Evolutionary conservation across 2,797 vertebrate species (phyloP).

Genomic region (Lemur catta): DNA sequence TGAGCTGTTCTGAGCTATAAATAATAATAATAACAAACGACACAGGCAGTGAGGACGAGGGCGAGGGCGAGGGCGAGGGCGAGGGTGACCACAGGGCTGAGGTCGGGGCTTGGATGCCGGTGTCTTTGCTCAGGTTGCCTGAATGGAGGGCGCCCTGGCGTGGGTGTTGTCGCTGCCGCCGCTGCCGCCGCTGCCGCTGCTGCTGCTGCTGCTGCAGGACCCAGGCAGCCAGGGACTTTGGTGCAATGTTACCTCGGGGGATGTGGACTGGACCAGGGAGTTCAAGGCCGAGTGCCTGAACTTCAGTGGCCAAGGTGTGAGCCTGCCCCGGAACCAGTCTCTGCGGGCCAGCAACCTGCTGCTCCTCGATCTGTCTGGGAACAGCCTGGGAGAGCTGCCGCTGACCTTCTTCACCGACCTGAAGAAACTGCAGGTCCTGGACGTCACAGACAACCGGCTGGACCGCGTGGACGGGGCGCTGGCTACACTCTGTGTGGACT

Average conservation of each 20-base stretch:
- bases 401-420: not conserved
- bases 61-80: not conserved
- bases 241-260: not conserved
- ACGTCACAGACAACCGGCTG: conserved; percentile 65
- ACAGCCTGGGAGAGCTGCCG: conserved; percentile 59
- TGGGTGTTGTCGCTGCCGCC: not conserved
- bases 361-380: conserved; percentile 67
- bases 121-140: conserved; percentile 39
- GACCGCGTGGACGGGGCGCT: fast-evolving
- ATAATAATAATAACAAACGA: not conserved
- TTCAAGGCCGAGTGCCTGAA: not conserved
- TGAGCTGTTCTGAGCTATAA: not conserved
- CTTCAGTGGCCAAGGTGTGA: conserved; percentile 21
- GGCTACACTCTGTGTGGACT: not conserved
- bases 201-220: not conserved
- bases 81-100: not conserved
- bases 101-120: fast-evolving
- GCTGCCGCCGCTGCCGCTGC: not conserved
- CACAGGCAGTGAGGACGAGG: not conserved
- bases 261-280: fast-evolving
- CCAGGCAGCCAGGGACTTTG: fast-evolving
- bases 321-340: not conserved
- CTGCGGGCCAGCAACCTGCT: not conserved
- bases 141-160: not conserved
- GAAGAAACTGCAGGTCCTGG: not conserved